Base-by-base conservation (phyloP, 2,888 invertebrate species). In the Cheilosia pagana region DNA sequence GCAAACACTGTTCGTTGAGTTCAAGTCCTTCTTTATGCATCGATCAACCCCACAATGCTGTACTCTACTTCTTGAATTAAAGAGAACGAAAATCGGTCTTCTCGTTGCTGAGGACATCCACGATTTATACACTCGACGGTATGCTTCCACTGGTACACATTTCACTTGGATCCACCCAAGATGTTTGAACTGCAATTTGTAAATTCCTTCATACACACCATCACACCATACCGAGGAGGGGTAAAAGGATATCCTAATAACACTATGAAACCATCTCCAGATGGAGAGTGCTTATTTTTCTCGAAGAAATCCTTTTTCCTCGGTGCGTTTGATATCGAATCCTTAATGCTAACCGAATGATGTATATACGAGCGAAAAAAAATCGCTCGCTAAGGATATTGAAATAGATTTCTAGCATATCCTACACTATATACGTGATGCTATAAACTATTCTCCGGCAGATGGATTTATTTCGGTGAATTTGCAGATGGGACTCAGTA, bases 171-270 rank as follows among this genome's bases (percentile, higher is more conserved):
- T 78, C 72, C 65, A 53, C 52, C 60, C 70, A 23, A 59, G 57
- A 41, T 71, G 67, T 81, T 81, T 81, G 67, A 62, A 81, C 41
- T 81, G 79, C 65, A 75, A 65, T 65, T 75, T 65, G 41, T 67
- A 59, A 59, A 60, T 59, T 71, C 50, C 50, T 31, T 50, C 41
- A 28, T n/a, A 48, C 3, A 59, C 16, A 43, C 16, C 16, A 4
- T 28, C 3, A 59, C 16, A 43, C 16, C 16, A 4, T 28, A 39
- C 25, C 41, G 12, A 1, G n/a, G 16, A 25, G 16, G 41, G 41
- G 14, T 3, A 2, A 53, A 70, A 6, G 14, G 48, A 70, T 59
- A 70, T 48, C 23, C 14, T 21, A 19, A 52, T 50, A 52, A 31
- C n/a, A 25, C 50, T n/a, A n/a, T 39, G 16, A 41, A 43, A 43